These are phyloP conservation scores for Eulemur albifrons DNA, from an alignment of 2,797 vertebrate genomes.

Conservation along the genomic window DNA sequence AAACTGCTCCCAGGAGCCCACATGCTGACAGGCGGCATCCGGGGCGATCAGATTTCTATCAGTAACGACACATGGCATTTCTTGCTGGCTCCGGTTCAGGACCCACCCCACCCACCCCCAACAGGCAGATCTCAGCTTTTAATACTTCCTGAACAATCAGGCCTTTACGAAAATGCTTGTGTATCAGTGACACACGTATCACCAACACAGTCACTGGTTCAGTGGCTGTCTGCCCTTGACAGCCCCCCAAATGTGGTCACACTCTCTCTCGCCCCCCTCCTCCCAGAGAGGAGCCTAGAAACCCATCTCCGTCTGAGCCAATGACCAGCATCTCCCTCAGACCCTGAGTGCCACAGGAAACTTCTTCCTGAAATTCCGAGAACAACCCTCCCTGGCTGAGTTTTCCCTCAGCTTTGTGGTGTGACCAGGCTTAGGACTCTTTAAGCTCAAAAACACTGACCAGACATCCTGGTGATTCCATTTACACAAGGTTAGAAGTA, in stretches of 20 bases:
- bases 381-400: not conserved
- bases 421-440: not conserved
- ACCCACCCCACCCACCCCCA: not conserved
- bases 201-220: not conserved
- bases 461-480: not conserved
- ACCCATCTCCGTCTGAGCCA: not conserved
- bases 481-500: not conserved
- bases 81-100: conserved; percentile 56
- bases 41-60: conserved; percentile 72
- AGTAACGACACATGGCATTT: conserved; percentile 62
- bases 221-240: not conserved
- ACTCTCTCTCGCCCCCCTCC: not conserved
- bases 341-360: not conserved
- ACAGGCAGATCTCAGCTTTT: not conserved
- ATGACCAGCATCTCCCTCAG: not conserved
- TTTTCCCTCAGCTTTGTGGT: not conserved
- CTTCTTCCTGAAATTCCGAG: not conserved
- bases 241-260: not conserved
- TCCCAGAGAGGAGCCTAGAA: not conserved
- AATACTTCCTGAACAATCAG: conserved; percentile 48
- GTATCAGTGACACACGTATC: not conserved
- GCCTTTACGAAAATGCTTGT: not conserved
- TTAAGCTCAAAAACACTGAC: not conserved
- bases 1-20: conserved; percentile 38
- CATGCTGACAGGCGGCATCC: conserved; percentile 65